Evolutionary conservation across 2,888 invertebrate species (phyloP).

Genomic region (Oithona nana): DNA sequence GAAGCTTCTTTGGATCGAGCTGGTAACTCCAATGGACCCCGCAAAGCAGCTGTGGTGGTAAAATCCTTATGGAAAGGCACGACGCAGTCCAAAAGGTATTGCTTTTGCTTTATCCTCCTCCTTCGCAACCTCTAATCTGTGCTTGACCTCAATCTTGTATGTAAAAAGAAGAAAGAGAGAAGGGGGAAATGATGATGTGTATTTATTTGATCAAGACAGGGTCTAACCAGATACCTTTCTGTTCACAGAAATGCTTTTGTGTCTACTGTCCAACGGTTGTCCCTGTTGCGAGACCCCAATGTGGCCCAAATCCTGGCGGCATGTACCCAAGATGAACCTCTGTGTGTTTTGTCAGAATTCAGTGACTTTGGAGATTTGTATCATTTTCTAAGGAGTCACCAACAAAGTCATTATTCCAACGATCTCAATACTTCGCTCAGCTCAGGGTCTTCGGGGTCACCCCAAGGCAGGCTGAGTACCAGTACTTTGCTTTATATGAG

Average conservation of each 20-base stretch:
- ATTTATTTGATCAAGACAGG: no score
- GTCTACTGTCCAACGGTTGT: neutral
- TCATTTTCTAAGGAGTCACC: conserved; percentile 12
- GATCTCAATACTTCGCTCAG: neutral
- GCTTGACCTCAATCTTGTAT: no score
- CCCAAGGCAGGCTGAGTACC: conserved; percentile 33
- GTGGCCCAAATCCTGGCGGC: neutral
- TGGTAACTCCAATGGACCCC: no score
- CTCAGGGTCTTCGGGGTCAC: neutral
- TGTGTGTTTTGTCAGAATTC: conserved; percentile 12
- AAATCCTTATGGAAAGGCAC: neutral
- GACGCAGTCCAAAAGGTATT: neutral
- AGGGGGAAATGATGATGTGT: no score
- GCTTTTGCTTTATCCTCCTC: no score
- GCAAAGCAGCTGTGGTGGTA: neutral
- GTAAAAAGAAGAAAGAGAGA: no score
- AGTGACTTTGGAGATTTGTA: neutral
- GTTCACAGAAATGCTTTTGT: conserved; percentile 8
- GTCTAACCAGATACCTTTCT: no score
- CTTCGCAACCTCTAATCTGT: no score
- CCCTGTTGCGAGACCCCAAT: neutral
- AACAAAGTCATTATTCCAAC: neutral
- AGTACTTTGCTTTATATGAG: conserved; percentile 60
- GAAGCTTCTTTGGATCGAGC: no score
- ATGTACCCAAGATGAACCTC: conserved; percentile 9